Evolutionary conservation across 2,888 invertebrate genomes (phyloP), one percentile per base, ranked within the genome.

Genomic region (Xylocampa areola): DNA sequence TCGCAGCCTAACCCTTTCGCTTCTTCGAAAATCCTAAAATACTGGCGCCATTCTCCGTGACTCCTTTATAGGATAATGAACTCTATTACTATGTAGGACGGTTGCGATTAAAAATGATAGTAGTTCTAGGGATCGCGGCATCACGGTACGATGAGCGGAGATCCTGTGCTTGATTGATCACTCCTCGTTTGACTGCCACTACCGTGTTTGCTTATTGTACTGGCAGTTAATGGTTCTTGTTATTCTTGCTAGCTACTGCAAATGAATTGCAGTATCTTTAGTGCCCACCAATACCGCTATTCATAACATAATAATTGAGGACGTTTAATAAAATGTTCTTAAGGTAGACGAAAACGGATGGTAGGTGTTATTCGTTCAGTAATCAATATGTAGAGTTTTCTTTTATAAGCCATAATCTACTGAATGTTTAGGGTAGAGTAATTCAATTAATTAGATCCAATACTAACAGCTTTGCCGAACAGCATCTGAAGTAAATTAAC

Each of bases 21-120:
- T 92, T 93, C 92, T 87, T 87, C 88, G 92, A 92, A 92, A 83
- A 83, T 92, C 92, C 92, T 91, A 92, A 94, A 93, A 94, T 94
- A 92, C 89, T 86, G 86, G 86, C 88, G 88, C 89, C 88, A 81
- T 85, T 84, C 79, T 77, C 76, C 68, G 53, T 48, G n/a, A 60
- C 64, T 60, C 76, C 67, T 65, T 47, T 70, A 72, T 62, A 55
- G 81, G 70, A 90, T 86, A 81, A 71, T 81, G 76, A 76, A 79
- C 87, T 80, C 67, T 90, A 84, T 69, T 41, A 3, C 75, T 35
- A 50, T 54, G 65, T 45, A 68, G 80, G 82, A 89, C 68, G 84
- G 76, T 80, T 62, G 75, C 59, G 75, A 81, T 86, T 86, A 78
- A 57, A 49, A 39, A 27, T 50, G 39, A 7, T 48, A 61, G 61